Conservation (phyloP, 1,140 invertebrate genomes). For the Brevipalpus yothersi region DNA sequence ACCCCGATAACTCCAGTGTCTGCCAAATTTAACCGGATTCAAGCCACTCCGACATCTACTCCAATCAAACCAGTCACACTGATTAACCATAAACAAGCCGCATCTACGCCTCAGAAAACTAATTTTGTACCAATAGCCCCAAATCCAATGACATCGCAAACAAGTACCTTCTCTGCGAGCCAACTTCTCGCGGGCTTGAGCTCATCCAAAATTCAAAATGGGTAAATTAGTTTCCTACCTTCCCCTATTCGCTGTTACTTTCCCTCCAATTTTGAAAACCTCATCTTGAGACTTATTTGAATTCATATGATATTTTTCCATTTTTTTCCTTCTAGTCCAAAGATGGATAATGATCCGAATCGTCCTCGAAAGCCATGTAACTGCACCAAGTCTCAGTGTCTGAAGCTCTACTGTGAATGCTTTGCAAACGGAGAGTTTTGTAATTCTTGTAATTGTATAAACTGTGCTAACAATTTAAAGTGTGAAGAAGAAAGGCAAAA, state of each 20-base stretch:
- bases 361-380: slow-evolving; percentile 82
- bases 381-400: slow-evolving; percentile 94
- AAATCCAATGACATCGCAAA: background rate
- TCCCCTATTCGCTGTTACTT: background rate
- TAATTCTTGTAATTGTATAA: slow-evolving; percentile 89
- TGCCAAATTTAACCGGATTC: background rate
- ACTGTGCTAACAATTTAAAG: slow-evolving; percentile 88
- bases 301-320: background rate
- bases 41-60: background rate
- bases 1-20: slow-evolving; percentile 2
- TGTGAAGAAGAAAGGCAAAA: slow-evolving; percentile 83
- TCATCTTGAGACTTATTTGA: background rate
- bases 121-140: slow-evolving; percentile 8
- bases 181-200: slow-evolving; percentile 1
- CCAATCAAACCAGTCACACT: slow-evolving; percentile 1
- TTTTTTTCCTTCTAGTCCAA: background rate
- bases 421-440: slow-evolving; percentile 99
- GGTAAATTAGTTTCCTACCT: background rate
- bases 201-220: background rate
- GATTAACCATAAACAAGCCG: background rate
- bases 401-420: slow-evolving; percentile 97
- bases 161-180: background rate
- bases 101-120: background rate
- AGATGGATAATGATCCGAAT: background rate
- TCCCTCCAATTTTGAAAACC: background rate